Percentiles rank a stretch among this genome's conserved stretches.
These are phyloP conservation scores for Trichomalopsis sarcophagae DNA, from an alignment of 1,140 invertebrate genomes.

Conservation along the genomic window DNA sequence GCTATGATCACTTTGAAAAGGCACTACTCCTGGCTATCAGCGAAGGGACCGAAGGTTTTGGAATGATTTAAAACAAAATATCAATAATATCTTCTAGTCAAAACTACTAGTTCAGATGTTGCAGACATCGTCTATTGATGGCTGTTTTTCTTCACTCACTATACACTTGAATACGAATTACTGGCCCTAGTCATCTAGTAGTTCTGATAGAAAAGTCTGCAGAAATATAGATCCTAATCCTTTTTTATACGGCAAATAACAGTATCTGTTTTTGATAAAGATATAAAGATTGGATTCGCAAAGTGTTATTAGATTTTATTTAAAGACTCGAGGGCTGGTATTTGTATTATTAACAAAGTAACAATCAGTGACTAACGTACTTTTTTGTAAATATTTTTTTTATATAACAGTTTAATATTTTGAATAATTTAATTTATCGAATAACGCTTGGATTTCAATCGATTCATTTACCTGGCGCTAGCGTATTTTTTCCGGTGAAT, in stretches of 20 bases:
- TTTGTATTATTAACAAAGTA: constrained; percentile 16
- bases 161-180: constrained; percentile 44
- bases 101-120: constrained; percentile 47
- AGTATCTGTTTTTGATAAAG: constrained; percentile 50
- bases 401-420: background rate
- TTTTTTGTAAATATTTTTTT: constrained; percentile 37
- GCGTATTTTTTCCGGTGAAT: background rate
- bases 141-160: constrained; percentile 41
- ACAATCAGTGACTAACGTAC: background rate
- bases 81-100: constrained; percentile 49
- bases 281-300: constrained; percentile 44
- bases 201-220: constrained; percentile 30
- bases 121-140: constrained; percentile 31
- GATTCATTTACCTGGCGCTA: background rate
- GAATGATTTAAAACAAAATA: constrained; percentile 83
- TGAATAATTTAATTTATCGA: background rate
- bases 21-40: constrained; percentile 93
- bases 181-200: constrained; percentile 42
- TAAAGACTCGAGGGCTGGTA: constrained; percentile 25
- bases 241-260: constrained; percentile 50
- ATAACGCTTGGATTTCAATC: constrained; percentile 18
- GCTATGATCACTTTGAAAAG: constrained; percentile 94
- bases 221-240: constrained; percentile 40
- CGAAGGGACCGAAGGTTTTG: constrained; percentile 96
- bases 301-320: constrained; percentile 27